Percentiles rank a stretch among this genome's conserved stretches.
Conservation (phyloP, 1,140 invertebrate genomes). For the Drosophila busckii region DNA sequence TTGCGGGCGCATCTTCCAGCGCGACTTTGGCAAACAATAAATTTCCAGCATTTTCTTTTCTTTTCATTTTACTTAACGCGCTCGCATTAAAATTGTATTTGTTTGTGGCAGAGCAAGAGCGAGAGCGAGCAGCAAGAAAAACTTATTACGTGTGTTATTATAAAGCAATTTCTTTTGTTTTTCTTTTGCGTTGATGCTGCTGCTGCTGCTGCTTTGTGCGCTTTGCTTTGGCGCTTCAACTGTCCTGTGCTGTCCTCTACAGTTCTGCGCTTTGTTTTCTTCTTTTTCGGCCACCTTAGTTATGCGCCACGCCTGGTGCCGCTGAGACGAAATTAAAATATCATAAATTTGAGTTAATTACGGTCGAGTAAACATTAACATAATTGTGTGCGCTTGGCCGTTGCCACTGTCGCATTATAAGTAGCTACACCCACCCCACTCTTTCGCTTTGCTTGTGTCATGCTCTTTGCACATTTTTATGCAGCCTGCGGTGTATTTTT, state of each 20-base stretch:
- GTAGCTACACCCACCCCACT: slow-evolving; percentile 53
- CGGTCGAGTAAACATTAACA: slow-evolving; percentile 75
- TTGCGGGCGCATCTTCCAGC: slow-evolving; percentile 6
- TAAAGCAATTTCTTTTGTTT: slow-evolving; percentile 71
- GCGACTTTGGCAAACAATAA: slow-evolving; percentile 34
- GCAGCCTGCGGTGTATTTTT: slow-evolving; percentile 7
- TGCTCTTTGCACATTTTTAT: background rate
- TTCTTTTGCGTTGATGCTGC: slow-evolving; percentile 9
- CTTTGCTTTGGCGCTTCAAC: slow-evolving; percentile 14
- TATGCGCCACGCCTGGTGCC: slow-evolving; percentile 10
- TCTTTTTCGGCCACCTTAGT: background rate
- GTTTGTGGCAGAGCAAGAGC: slow-evolving; percentile 31
- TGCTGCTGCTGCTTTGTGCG: too few relatives aligned
- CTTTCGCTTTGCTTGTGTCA: slow-evolving; percentile 39
- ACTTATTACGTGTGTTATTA: slow-evolving; percentile 69
- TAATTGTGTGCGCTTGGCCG: slow-evolving; percentile 63
- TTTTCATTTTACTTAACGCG: slow-evolving; percentile 22
- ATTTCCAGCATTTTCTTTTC: slow-evolving; percentile 12
- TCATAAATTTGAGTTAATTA: slow-evolving; percentile 75
- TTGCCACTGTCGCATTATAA: slow-evolving; percentile 44
- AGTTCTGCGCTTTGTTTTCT: background rate
- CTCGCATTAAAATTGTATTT: slow-evolving; percentile 70
- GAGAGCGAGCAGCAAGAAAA: slow-evolving; percentile 4
- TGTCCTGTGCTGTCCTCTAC: slow-evolving; percentile 20
- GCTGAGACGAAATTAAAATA: slow-evolving; percentile 66